Evolutionary conservation across 2,113 vertebrate genomes (phyloP).

Genomic region (Proteles cristata): DNA sequence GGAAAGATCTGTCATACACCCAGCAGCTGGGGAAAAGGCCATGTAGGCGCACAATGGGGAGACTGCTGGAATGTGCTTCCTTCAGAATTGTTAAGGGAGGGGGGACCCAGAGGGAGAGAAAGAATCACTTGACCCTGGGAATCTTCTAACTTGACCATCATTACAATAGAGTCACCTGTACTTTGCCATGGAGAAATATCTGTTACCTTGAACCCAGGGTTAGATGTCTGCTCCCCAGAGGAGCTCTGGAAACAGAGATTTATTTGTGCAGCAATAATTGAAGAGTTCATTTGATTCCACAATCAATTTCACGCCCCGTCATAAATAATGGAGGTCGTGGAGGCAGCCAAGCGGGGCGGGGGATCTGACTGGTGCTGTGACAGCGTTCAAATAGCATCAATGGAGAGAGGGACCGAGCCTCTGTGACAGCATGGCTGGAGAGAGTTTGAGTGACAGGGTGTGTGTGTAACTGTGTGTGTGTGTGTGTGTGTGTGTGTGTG

Average conservation of each 20-base stretch:
- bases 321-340: slow-evolving; percentile 87
- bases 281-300: slow-evolving; percentile 91
- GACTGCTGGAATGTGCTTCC: neutral
- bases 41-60: accelerated
- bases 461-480: neutral
- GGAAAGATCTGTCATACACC: slow-evolving; percentile 51
- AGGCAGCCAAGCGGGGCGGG: slow-evolving; percentile 74
- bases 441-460: slow-evolving; percentile 76
- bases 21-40: neutral
- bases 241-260: slow-evolving; percentile 82
- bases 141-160: slow-evolving; percentile 67
- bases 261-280: slow-evolving; percentile 86
- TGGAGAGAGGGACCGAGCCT: slow-evolving; percentile 63
- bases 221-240: slow-evolving; percentile 74
- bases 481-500: neutral
- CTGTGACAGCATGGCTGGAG: slow-evolving; percentile 76
- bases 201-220: slow-evolving; percentile 80
- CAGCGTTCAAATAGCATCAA: slow-evolving; percentile 78
- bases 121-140: slow-evolving; percentile 66
- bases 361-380: slow-evolving; percentile 75
- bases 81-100: neutral
- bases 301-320: slow-evolving; percentile 88
- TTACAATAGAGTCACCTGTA: slow-evolving; percentile 72
- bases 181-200: slow-evolving; percentile 74
- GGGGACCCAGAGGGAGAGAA: accelerated